Percentiles rank a stretch among this genome's conserved stretches.
phyloP scores from a whole-genome alignment of 2,113 vertebrate species.

The Dunckerocampus dactyliophorus region DNA sequence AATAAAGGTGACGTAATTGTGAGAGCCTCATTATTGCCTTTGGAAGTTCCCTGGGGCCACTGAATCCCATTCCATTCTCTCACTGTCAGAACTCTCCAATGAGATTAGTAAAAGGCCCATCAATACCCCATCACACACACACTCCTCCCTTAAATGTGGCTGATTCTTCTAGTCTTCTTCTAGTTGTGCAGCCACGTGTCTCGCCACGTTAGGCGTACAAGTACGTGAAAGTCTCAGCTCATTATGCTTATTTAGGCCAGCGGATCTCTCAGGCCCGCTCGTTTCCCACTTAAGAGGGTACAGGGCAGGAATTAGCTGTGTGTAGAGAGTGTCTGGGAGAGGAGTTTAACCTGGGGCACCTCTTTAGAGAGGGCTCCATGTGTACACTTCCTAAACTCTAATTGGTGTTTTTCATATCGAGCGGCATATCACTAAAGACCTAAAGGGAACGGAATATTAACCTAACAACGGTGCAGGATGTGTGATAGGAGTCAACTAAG shows the following conservation, averaged over 20 bases:
- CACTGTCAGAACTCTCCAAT: constrained; percentile 39
- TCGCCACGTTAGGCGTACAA: constrained; percentile 38
- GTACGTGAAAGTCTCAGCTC: constrained; percentile 35
- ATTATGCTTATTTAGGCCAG: constrained; percentile 67
- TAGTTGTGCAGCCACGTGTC: constrained; percentile 43
- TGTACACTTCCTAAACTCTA: constrained; percentile 18
- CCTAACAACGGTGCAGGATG: neutral
- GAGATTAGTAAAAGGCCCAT: constrained; percentile 47
- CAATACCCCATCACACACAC: constrained; percentile 37
- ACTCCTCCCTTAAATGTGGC: neutral
- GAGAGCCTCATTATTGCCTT: constrained; percentile 45
- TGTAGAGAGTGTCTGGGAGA: constrained; percentile 37
- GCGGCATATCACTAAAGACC: constrained; percentile 6
- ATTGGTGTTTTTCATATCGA: constrained; percentile 36
- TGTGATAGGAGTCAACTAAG: constrained; percentile 1
- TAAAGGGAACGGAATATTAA: neutral
- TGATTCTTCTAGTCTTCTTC: constrained; percentile 16
- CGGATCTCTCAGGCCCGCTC: constrained; percentile 20
- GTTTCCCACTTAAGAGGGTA: constrained; percentile 33
- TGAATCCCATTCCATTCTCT: constrained; percentile 34
- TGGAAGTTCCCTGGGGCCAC: constrained; percentile 39
- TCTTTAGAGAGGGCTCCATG: constrained; percentile 36
- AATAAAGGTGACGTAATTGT: constrained; percentile 21
- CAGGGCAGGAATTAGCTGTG: constrained; percentile 43
- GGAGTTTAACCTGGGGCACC: constrained; percentile 43